Evolutionary conservation across 1,140 invertebrate species (phyloP), one percentile per base, ranked within the genome.

Genomic region (Ptiloglossa arizonensis): DNA sequence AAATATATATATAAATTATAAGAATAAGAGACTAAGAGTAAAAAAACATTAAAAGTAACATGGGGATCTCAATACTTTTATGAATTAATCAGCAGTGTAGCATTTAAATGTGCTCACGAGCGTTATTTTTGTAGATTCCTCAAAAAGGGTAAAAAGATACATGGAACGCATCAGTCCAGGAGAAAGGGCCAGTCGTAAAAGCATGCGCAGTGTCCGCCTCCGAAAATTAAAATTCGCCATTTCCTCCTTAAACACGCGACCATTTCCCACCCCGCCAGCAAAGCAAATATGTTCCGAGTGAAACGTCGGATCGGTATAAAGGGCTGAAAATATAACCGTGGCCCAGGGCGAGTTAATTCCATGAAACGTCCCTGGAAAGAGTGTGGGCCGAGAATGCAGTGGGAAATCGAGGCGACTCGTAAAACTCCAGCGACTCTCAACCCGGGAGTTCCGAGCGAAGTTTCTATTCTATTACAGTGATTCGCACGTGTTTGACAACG

Each of bases 311-410:
- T 32, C 56, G 41, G 54, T 71, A 62, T 60, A 71, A 60, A 71
- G 38, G 54, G 56, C 19, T 24, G 41, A 27, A 27, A 50, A 63
- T 63, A 46, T 62, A 72, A 32, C 57, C 22, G 57, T 50, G 32
- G 72, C 46, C 38, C 48, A 24, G 56, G 72, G 62, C 50, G 62
- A 67, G 72, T 74, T 67, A 74, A 74, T 67, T 66, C 62, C 50
- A 56, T 44, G 72, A 67, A 67, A 74, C 62, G 62, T 56, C 27
- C 35, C 35, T 35, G 69, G 56, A 71, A 63, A 48, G 56, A 60
- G 59, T 22, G 41, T 60, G 41, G 29, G 27, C 59, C 35, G 46
- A 48, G 59, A 73, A 73, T 38, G 71, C 57, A 64, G 35, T 22
- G 57, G 60, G 32, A 73, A 48, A 54, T 54, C 71, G 62, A 41